These are phyloP conservation scores for Plotosus lineatus DNA, from an alignment of 2,113 vertebrate genomes.

Conservation along the genomic window DNA sequence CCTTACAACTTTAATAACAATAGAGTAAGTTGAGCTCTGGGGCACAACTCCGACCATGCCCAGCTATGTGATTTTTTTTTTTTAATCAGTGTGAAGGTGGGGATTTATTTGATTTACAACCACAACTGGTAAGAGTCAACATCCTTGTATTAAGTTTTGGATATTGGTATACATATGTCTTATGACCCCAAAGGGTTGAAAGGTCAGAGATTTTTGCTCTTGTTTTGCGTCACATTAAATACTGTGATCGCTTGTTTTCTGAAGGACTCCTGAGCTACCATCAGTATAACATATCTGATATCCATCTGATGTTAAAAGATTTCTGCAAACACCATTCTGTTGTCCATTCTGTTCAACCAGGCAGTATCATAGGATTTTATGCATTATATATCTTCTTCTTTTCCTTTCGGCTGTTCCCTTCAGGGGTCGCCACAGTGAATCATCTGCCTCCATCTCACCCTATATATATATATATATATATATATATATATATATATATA, in stretches of 20 bases:
- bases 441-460: too few species aligned
- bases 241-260: not conserved
- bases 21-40: not conserved
- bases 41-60: not conserved
- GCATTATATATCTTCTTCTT: too few species aligned
- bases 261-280: not conserved
- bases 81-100: not conserved
- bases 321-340: too few species aligned
- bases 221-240: not conserved
- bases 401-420: too few species aligned
- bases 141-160: not conserved
- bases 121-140: not conserved
- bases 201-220: not conserved
- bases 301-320: too few species aligned
- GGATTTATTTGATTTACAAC: not conserved
- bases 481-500: too few species aligned
- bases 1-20: not conserved
- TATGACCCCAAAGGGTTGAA: not conserved
- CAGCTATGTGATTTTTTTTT: not conserved
- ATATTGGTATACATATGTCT: not conserved
- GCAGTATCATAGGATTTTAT: not conserved
- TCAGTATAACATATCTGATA: not conserved
- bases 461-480: too few species aligned
- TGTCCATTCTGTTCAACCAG: not conserved
- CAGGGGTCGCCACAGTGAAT: too few species aligned